Evolutionary conservation across 2,113 vertebrate species (phyloP).

Genomic region (Pungitius pungitius): DNA sequence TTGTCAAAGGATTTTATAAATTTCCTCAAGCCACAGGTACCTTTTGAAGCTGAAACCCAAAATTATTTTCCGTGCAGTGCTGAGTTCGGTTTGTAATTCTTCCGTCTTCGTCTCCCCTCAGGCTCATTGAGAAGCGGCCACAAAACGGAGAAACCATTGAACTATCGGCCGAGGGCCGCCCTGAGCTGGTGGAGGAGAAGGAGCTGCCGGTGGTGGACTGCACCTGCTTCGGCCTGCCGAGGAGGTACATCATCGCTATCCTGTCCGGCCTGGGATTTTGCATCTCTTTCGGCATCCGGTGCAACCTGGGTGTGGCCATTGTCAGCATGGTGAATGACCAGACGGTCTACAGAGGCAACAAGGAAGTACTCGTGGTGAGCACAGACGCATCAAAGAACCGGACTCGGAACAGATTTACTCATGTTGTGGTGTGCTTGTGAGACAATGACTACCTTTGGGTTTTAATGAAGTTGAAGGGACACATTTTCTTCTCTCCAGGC

Average conservation of each 20-base stretch:
- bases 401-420: not conserved
- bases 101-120: slow-evolving; percentile 47
- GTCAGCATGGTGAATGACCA: slow-evolving; percentile 97
- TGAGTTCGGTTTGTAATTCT: not conserved
- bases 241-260: slow-evolving; percentile 93
- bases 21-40: not conserved
- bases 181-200: slow-evolving; percentile 87
- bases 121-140: slow-evolving; percentile 88
- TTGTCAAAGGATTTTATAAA: not conserved
- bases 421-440: not conserved
- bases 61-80: not conserved
- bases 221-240: slow-evolving; percentile 90
- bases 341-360: slow-evolving; percentile 86
- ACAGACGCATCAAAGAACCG: too few species aligned
- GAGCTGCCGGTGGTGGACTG: slow-evolving; percentile 89
- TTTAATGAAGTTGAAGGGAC: not conserved
- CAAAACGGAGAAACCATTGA: slow-evolving; percentile 90
- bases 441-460: not conserved
- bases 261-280: slow-evolving; percentile 93
- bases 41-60: not conserved
- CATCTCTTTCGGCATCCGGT: slow-evolving; percentile 94
- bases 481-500: slow-evolving; percentile 73
- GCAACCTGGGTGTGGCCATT: slow-evolving; percentile 94
- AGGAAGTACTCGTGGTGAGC: slow-evolving; percentile 88
- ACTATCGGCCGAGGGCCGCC: slow-evolving; percentile 87